A percentile compares a stretch with the other conserved stretches of the same genome.
Conservation (phyloP, 2,888 invertebrate genomes). For the Pocota personata region DNA sequence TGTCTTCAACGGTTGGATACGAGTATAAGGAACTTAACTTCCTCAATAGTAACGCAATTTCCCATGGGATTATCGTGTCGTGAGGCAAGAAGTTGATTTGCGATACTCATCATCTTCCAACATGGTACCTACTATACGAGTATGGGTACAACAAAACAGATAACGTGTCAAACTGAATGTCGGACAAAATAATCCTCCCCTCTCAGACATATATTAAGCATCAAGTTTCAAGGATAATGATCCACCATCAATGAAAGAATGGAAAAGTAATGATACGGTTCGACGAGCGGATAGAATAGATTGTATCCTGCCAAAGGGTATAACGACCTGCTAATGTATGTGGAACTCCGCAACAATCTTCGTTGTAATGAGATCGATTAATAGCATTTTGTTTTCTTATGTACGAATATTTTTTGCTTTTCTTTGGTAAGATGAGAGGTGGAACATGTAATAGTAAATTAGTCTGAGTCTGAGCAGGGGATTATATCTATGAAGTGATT, state of each 20-base stretch:
- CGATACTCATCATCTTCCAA: background rate
- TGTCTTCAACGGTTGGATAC: background rate
- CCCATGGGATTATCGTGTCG: background rate
- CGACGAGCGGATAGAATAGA: constrained; percentile 7
- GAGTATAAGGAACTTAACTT: background rate
- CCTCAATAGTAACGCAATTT: background rate
- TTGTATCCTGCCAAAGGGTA: constrained; percentile 7
- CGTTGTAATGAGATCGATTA: constrained; percentile 4
- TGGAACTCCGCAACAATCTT: background rate
- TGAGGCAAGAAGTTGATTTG: background rate
- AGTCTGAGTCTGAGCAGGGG: background rate
- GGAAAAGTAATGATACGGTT: constrained; percentile 14
- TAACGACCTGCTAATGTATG: constrained; percentile 2
- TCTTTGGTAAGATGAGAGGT: background rate
- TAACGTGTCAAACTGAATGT: background rate
- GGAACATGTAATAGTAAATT: background rate
- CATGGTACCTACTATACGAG: background rate
- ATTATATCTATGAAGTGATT: background rate
- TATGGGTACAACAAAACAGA: background rate
- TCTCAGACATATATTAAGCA: background rate
- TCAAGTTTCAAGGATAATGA: constrained; percentile 12
- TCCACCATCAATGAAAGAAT: background rate
- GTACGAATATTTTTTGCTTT: too few species aligned
- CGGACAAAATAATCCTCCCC: background rate
- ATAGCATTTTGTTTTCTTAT: background rate